Base-by-base conservation (phyloP, 2,113 vertebrate genomes). In the Syngnathus scovelli region DNA sequence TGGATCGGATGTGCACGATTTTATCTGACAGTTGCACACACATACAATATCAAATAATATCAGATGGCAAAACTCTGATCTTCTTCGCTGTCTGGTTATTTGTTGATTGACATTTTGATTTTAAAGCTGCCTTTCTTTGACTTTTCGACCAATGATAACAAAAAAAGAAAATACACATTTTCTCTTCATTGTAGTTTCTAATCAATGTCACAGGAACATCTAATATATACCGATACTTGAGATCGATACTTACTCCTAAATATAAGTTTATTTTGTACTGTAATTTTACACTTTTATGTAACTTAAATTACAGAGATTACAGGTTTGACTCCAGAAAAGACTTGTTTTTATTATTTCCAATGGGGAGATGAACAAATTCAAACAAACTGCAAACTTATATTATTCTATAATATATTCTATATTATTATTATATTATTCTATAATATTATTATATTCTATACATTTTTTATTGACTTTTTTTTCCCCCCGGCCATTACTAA, bases 41-140 rank as follows among this genome's bases (percentile, higher is more conserved):
- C 54, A 54, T 54, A 19, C 60, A 16, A 60, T 27, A 27, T 67
- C 56, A 72, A 80, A 81, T 77, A 74, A 54, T 27, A 85, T 85
- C 77, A 77, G 61, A 81, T 68, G 67, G 64, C 76, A 76, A 72
- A 86, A 71, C 72, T 70, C 55, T 61, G 48, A 48, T 58, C 54
- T 36, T 68, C 39, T 62, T 70, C 66, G 41, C 61, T 67, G 61
- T 83, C 69, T 52, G 67, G 8, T 71, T 71, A 80, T 85, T 69
- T 43, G 59, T 41, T 69, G 70, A 79, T 78, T 89, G 82, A 83
- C 83, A 86, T 87, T 89, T 87, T 46, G 75, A 76, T 82, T 80
- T 81, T 70, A 74, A 59, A 67, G 70, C 72, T 81, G 79, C 83
- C 81, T 84, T 78, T 21, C 74, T 77, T 59, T 80, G 77, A 83